Evolutionary conservation across 2,797 vertebrate genomes (phyloP).

Genomic region (Australoheros facetus): DNA sequence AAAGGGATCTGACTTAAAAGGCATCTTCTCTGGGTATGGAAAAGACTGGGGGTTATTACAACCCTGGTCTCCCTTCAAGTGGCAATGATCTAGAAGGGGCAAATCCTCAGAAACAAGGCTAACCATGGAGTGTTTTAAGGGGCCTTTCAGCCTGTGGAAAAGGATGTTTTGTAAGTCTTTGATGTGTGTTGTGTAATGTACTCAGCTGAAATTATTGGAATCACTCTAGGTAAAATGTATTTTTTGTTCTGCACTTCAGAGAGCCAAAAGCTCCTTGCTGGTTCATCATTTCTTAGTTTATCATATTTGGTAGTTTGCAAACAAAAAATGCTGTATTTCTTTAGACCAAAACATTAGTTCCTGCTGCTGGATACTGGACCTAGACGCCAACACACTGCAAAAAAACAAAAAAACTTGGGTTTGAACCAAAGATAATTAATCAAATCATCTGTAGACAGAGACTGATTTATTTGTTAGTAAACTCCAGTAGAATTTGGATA

Average conservation of each 20-base stretch:
- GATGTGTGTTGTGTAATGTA: slow-evolving; percentile 71
- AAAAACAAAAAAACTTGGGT: background rate
- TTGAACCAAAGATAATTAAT: background rate
- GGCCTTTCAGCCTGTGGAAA: slow-evolving; percentile 48
- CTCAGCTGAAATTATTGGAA: slow-evolving; percentile 51
- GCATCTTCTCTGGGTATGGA: slow-evolving; percentile 40
- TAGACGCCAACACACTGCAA: background rate
- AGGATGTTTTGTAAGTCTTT: slow-evolving; percentile 62
- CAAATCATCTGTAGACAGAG: background rate
- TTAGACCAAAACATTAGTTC: background rate
- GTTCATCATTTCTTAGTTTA: slow-evolving; percentile 28
- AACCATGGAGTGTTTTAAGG: slow-evolving; percentile 56
- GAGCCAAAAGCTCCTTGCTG: slow-evolving; percentile 25
- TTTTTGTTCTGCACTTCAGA: slow-evolving; percentile 33
- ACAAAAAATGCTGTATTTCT: background rate
- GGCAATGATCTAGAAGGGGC: slow-evolving; percentile 64
- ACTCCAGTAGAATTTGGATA: background rate
- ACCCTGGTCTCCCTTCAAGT: slow-evolving; percentile 61
- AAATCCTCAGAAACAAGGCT: slow-evolving; percentile 51
- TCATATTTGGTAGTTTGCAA: background rate
- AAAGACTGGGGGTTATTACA: slow-evolving; percentile 64
- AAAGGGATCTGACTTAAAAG: slow-evolving; percentile 51
- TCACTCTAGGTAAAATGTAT: slow-evolving; percentile 46
- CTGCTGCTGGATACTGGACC: background rate
- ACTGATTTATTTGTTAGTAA: background rate